Base-by-base conservation (phyloP, 53 echinoderm and acorn worm species). In the Temnopleurus reevesii region DNA sequence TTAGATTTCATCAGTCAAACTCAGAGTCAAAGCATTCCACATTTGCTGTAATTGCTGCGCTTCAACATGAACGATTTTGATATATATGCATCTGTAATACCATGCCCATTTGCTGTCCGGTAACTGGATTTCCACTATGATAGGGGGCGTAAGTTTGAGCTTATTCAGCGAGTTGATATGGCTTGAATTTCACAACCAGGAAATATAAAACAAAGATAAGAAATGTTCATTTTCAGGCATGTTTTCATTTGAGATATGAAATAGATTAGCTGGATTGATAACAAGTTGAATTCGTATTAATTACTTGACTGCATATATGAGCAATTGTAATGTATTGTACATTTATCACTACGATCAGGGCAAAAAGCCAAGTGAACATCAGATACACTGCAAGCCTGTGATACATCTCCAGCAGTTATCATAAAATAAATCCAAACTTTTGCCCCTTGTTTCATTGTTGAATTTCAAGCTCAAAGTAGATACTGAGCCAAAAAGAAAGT, bases 271-370 rank as follows among this genome's bases (percentile, higher is more conserved):
- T 51, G 55, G 10, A 33, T 19, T 54, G 36, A 45, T 28, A 25
- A 21, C 4, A 4, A 76, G 19, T 76, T 26, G 46, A 35, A n/a
- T n/a, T n/a, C n/a, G n/a, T n/a, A n/a, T n/a, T n/a, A n/a, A n/a
- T n/a, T n/a, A n/a, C 25, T 77, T 77, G 46, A 77, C 45, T 41
- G 77, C 19, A 45, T 76, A 43, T 77, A 44, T 65, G 65, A 65
- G 33, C 19, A 65, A 12, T n/a, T n/a, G n/a, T n/a, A n/a, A 53
- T 53, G 17, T 17, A 9, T 17, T 53, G 65, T 34, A 13, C 35
- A 17, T 17, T 45, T 46, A 77, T 77, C 77, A 46, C 47, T 12
- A 25, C 7, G 13, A 45, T 77, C 47, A 77, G 77, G 47, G 47
- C 45, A 77, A 45, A 77, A 77, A 26, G 77, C 77, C 47, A 46